These are phyloP conservation scores for Ceuthmochares aereus DNA, from an alignment of 2,113 vertebrate species.

Conservation along the genomic window DNA sequence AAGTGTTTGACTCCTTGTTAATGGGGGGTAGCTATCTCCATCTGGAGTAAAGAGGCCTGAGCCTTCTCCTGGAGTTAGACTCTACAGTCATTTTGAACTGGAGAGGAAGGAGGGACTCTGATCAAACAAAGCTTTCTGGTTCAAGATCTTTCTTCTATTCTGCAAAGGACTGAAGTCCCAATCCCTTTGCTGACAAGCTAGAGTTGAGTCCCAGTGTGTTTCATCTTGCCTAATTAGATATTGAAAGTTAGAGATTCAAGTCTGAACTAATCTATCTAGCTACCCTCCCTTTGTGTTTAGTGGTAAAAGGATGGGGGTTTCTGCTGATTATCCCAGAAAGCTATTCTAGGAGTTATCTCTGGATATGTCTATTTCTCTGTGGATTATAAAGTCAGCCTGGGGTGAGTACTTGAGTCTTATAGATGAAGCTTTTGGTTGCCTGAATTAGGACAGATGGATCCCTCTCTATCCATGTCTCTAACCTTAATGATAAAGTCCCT, in stretches of 20 bases:
- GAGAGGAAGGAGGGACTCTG: not conserved
- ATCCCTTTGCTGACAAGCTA: not conserved
- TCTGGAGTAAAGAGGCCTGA: not conserved
- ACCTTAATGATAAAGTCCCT: not conserved
- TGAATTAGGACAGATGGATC: not conserved
- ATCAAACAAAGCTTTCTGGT: not conserved
- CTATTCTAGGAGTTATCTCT: not conserved
- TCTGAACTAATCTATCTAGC: not conserved
- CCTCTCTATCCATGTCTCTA: not conserved
- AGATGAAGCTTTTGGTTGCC: not conserved
- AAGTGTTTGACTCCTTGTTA: not conserved
- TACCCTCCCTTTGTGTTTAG: not conserved
- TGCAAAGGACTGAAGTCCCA: not conserved
- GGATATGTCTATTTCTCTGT: not conserved
- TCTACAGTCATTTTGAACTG: not conserved
- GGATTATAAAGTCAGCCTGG: not conserved
- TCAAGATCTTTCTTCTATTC: not conserved
- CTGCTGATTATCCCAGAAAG: not conserved
- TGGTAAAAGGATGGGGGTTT: not conserved
- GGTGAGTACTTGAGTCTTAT: not conserved
- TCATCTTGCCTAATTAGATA: not conserved
- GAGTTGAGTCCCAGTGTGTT: not conserved
- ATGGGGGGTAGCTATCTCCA: not conserved
- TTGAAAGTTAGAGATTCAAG: conserved; percentile 17
- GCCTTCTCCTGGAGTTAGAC: not conserved